Conservation (phyloP, 1,140 invertebrate species). For the Scylla paramamosain region DNA sequence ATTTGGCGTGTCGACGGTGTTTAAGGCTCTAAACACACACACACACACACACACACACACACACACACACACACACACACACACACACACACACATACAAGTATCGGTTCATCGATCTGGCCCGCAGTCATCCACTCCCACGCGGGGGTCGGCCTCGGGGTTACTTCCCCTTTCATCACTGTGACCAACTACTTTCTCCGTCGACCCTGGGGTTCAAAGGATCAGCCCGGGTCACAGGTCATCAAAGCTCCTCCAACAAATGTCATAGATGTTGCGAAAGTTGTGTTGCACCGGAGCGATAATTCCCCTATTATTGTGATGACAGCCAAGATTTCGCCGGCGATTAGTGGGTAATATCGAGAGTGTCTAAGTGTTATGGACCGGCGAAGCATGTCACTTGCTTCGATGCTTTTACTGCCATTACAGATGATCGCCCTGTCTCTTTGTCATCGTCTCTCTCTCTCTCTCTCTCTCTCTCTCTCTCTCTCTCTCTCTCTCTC, state of each 20-base stretch:
- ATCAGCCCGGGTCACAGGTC: neutral
- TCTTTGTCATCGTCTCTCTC: no score
- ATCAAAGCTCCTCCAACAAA: conserved; percentile 9
- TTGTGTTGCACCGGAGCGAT: neutral
- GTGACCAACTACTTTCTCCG: conserved; percentile 21
- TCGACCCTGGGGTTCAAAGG: neutral
- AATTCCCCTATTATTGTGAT: neutral
- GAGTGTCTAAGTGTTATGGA: neutral
- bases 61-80: conserved; percentile 46
- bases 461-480: no score
- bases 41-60: conserved; percentile 46
- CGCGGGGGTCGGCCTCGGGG: neutral
- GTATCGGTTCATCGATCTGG: conserved; percentile 28
- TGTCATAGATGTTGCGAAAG: neutral
- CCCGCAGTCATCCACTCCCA: neutral
- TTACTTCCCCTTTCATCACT: conserved; percentile 6
- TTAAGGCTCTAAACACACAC: neutral
- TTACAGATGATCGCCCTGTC: no score
- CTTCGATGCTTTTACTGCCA: no score
- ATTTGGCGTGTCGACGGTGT: neutral
- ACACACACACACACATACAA: conserved; percentile 34
- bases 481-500: no score
- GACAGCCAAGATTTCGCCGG: neutral
- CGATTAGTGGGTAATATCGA: neutral
- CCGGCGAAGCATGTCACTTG: neutral